phyloP scores from a whole-genome alignment of 1,140 invertebrate species.

The Pogonus chalceus region DNA sequence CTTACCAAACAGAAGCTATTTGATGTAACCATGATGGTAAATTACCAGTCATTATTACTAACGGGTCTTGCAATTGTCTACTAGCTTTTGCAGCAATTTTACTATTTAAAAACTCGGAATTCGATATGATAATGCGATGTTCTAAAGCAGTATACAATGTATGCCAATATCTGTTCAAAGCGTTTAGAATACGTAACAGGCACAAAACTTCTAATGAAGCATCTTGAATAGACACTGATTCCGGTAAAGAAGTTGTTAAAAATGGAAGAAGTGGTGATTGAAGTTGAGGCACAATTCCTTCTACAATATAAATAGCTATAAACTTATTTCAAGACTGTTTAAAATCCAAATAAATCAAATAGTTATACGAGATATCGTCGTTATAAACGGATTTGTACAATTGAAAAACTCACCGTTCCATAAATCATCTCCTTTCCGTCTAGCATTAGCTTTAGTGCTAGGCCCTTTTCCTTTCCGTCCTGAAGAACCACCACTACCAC shows the following conservation, averaged over 20 bases:
- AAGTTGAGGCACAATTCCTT: constrained; percentile 60
- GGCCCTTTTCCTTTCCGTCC: constrained; percentile 64
- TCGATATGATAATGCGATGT: constrained; percentile 43
- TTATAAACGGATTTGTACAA: background rate
- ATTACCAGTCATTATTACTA: constrained; percentile 97
- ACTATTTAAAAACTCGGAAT: constrained; percentile 52
- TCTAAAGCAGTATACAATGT: constrained; percentile 65
- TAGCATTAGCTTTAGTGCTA: constrained; percentile 54
- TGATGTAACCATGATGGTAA: constrained; percentile 91
- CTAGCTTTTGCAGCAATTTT: constrained; percentile 91
- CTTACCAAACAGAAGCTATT: constrained; percentile 80
- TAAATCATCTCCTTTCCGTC: constrained; percentile 66
- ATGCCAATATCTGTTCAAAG: constrained; percentile 87
- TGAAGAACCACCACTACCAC: constrained; percentile 32
- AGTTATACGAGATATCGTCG: background rate
- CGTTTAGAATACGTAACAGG: constrained; percentile 83
- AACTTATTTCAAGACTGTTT: constrained; percentile 2
- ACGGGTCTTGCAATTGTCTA: constrained; percentile 90
- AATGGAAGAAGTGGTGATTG: constrained; percentile 62
- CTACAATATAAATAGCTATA: constrained; percentile 33
- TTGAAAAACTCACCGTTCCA: constrained; percentile 49
- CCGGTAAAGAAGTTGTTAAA: constrained; percentile 56
- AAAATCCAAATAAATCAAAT: background rate
- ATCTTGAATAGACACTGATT: constrained; percentile 73
- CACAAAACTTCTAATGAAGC: constrained; percentile 84